Evolutionary conservation across 1,140 invertebrate genomes (phyloP), one percentile per base, ranked within the genome.

Genomic region (Bombus impatiens): DNA sequence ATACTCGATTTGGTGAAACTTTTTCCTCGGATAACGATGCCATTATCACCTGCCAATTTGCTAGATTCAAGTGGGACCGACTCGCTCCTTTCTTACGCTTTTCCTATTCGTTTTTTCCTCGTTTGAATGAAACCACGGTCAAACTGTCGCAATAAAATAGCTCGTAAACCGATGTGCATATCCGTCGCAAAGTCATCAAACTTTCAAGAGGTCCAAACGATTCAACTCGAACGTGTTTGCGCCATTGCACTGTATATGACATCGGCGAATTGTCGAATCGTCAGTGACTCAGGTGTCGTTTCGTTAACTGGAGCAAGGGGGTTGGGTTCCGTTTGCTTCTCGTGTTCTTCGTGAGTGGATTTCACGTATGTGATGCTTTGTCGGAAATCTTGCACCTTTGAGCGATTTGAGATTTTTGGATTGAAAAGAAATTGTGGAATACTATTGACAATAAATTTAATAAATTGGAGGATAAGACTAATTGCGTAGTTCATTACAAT

Each of bases 81-180:
- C 42, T n/a, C 59, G 35, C 71, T 62, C 40, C 59, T 84, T 78
- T 81, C 77, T 89, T 79, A 70, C 44, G 53, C 74, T 86, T 81
- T 67, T 82, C 42, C 22, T 12, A 32, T 59, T 70, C 35, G 32
- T 25, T 70, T 70, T 70, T 37, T 10, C 18, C 13, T 77, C 18
- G 3, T 71, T 65, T 57, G 44, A 25, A 53, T 37, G 44, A 59
- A 13, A 47, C 37, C 47, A 37, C 32, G 78, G 57, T n/a, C 79
- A 84, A 90, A 79, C 82, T 86, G 86, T 90, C 67, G 86, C 86
- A 86, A 90, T 90, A 90, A 90, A 90, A 83, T 44, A 82, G 76
- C 79, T 83, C 86, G 88, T 90, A 90, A 90, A 87, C 78, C 67
- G 68, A 44, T 42, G 42, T 74, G 28, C 86, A 80, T 83, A 78